Evolutionary conservation across 1,140 invertebrate genomes (phyloP).

Genomic region (Cherax destructor): DNA sequence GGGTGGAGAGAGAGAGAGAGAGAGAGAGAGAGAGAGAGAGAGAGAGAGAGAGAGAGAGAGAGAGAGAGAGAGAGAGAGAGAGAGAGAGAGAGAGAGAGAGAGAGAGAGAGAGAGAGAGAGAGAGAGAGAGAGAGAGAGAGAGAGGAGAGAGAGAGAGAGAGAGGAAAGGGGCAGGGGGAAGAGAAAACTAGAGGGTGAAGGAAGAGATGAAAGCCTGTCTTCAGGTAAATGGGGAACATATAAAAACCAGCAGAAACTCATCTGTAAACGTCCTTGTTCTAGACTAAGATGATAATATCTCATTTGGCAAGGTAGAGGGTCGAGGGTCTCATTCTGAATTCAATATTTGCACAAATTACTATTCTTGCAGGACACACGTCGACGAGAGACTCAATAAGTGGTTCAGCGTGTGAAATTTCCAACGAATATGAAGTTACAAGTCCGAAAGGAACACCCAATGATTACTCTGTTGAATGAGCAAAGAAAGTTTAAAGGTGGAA

Average conservation of each 20-base stretch:
- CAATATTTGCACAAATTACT: background rate
- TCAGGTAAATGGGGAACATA: background rate
- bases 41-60: too few relatives aligned
- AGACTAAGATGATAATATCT: background rate
- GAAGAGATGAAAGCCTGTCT: background rate
- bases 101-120: background rate
- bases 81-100: background rate
- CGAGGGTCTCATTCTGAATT: background rate
- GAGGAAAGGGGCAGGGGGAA: background rate
- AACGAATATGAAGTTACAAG: too few relatives aligned
- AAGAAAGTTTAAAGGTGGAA: too few relatives aligned
- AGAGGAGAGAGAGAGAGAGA: background rate
- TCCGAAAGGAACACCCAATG: too few relatives aligned
- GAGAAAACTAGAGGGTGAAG: background rate
- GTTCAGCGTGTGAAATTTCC: too few relatives aligned
- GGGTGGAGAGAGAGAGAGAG: too few relatives aligned
- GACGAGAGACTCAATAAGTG: too few relatives aligned
- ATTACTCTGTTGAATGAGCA: too few relatives aligned
- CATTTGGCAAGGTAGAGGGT: background rate
- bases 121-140: constrained; percentile 1
- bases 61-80: background rate
- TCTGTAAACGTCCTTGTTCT: background rate
- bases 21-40: too few relatives aligned
- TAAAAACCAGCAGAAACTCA: background rate
- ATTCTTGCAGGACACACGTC: background rate